Evolutionary conservation across 2,888 invertebrate genomes (phyloP).

Genomic region (Dione juno): DNA sequence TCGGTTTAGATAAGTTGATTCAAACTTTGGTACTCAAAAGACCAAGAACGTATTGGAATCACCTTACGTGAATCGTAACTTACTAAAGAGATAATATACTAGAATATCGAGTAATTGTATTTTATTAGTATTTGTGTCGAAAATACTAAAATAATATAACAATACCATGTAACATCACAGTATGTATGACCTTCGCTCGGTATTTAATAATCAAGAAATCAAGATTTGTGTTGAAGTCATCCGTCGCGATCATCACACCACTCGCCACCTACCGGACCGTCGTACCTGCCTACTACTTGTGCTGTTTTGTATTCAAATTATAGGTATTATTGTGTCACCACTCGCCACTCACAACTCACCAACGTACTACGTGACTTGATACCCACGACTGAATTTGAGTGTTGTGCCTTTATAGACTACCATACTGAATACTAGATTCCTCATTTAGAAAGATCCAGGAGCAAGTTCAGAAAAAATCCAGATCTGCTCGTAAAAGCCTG

Average conservation of each 20-base stretch:
- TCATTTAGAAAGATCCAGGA: no score
- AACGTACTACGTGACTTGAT: no score
- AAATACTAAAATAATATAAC: not conserved
- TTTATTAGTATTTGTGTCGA: no score
- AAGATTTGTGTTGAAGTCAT: conserved; percentile 10
- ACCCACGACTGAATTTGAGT: not conserved
- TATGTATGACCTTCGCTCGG: not conserved
- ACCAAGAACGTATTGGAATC: no score
- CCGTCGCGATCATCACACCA: not conserved
- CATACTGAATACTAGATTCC: no score
- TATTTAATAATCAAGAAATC: conserved; percentile 10
- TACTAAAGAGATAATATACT: no score
- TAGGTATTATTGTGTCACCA: not conserved
- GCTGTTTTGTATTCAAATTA: not conserved
- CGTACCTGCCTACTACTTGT: not conserved
- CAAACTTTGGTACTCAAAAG: not conserved
- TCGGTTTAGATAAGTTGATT: conserved; percentile 15
- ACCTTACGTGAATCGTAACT: no score
- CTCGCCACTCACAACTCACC: no score
- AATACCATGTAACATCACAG: not conserved
- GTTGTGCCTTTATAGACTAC: not conserved
- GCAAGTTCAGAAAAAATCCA: no score
- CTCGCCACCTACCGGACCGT: no score
- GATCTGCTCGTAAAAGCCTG: no score
- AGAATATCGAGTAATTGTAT: no score